phyloP scores from a whole-genome alignment of 2,113 vertebrate genomes.

The Accipiter cooperii region DNA sequence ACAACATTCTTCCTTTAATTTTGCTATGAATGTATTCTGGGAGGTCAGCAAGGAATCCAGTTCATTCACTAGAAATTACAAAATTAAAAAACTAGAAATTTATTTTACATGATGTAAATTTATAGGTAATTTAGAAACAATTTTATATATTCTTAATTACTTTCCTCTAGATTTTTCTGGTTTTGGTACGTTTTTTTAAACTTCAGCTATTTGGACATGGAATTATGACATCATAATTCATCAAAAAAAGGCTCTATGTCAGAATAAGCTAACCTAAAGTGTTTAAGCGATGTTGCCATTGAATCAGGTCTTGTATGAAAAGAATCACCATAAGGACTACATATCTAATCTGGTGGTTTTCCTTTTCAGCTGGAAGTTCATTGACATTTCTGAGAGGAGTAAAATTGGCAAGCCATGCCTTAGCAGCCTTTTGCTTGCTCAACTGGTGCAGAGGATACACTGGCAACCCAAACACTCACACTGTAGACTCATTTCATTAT shows the following conservation, averaged over 20 bases:
- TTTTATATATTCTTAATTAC: background rate
- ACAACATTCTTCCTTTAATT: slow-evolving; percentile 85
- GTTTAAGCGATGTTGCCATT: background rate
- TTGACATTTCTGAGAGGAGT: background rate
- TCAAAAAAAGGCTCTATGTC: background rate
- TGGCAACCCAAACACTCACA: background rate
- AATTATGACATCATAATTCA: background rate
- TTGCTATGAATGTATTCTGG: slow-evolving; percentile 85
- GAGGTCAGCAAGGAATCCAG: slow-evolving; percentile 80
- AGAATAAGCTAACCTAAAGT: background rate
- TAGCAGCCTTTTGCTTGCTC: background rate
- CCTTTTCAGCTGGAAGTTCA: background rate
- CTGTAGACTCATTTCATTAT: background rate
- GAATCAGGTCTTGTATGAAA: background rate
- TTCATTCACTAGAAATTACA: slow-evolving; percentile 80
- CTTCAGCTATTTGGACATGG: background rate
- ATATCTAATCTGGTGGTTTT: background rate
- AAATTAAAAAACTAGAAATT: background rate
- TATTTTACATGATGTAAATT: background rate
- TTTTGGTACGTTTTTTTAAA: background rate
- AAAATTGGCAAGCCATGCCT: background rate
- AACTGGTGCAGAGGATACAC: background rate
- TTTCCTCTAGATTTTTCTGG: background rate
- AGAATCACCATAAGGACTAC: background rate
- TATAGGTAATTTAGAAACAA: background rate